Conservation (phyloP, 1,140 invertebrate genomes). For the Orchestia grillus region DNA sequence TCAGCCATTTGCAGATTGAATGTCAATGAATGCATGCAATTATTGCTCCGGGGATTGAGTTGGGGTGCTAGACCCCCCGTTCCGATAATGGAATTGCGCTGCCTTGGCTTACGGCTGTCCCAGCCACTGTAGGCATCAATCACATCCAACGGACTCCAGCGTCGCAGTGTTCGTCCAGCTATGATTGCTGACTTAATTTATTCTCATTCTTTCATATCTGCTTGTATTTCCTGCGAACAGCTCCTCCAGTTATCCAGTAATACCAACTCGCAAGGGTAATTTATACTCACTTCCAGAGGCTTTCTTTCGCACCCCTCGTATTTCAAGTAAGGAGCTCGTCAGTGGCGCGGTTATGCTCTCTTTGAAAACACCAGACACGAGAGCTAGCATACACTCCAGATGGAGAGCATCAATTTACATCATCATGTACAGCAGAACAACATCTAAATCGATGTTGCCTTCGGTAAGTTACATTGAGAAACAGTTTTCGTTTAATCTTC, state of each 20-base stretch:
- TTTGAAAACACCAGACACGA: background rate
- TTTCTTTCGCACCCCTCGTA: too few relatives aligned
- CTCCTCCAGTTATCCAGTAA: background rate
- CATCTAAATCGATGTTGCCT: background rate
- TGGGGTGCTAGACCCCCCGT: background rate
- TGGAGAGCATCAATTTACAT: background rate
- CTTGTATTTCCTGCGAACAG: background rate
- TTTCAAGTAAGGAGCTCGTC: too few relatives aligned
- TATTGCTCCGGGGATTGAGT: conserved; percentile 33
- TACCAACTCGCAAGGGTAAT: too few relatives aligned
- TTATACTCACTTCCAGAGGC: too few relatives aligned
- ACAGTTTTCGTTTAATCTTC: background rate
- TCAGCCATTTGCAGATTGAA: conserved; percentile 33
- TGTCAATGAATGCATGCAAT: conserved; percentile 46
- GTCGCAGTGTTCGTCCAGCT: background rate
- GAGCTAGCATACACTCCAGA: background rate
- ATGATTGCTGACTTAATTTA: background rate
- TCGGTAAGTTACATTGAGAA: background rate
- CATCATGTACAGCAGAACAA: background rate
- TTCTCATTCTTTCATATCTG: background rate
- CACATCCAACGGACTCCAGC: background rate
- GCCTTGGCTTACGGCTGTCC: conserved; percentile 8
- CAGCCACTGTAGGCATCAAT: background rate
- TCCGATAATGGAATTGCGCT: conserved; percentile 22
- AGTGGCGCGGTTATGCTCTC: too few relatives aligned